These are phyloP conservation scores for Plemyria rubiginata DNA, from an alignment of 2,888 invertebrate species.

Conservation along the genomic window DNA sequence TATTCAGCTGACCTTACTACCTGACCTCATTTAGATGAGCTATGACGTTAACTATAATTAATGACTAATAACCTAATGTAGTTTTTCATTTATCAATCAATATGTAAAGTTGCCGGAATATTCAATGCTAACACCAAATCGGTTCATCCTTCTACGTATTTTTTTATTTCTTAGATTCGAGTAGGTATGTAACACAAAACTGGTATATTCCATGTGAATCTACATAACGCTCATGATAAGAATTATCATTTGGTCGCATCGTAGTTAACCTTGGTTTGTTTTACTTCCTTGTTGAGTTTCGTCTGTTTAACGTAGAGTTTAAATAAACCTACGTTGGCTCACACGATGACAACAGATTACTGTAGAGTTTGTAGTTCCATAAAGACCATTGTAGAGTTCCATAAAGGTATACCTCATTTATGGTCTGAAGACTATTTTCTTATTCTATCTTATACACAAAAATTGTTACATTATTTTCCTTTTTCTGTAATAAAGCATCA, in stretches of 20 bases:
- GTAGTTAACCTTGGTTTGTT: constrained; percentile 56
- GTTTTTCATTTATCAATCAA: neutral
- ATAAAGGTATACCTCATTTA: too few species aligned
- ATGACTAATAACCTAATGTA: constrained; percentile 6
- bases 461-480: too few species aligned
- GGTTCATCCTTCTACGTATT: neutral
- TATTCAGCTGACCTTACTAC: constrained; percentile 26
- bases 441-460: neutral
- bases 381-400: too few species aligned
- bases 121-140: neutral
- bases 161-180: constrained; percentile 6
- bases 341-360: constrained; percentile 15
- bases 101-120: neutral
- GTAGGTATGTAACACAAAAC: neutral
- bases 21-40: constrained; percentile 26
- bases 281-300: constrained; percentile 57
- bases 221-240: constrained; percentile 56
- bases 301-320: constrained; percentile 32
- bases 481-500: too few species aligned
- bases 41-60: constrained; percentile 2
- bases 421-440: neutral
- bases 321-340: constrained; percentile 17
- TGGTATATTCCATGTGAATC: constrained; percentile 38
- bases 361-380: neutral
- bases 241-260: constrained; percentile 59